Evolutionary conservation across 2,888 invertebrate genomes (phyloP).

Genomic region (Mayetiola destructor): DNA sequence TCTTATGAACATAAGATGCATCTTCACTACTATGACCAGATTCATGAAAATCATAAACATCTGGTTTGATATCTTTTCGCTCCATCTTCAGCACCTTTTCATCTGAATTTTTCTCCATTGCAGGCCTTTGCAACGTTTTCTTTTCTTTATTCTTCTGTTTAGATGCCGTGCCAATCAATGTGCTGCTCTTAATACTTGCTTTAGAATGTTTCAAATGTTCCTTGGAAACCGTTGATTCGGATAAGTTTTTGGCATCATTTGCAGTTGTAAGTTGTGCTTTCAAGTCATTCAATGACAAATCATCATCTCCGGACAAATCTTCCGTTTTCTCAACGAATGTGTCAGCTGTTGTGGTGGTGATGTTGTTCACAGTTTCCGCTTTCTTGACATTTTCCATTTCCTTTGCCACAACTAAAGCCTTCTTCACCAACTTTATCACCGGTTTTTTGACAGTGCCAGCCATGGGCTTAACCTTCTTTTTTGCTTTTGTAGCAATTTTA

Average conservation of each 20-base stretch:
- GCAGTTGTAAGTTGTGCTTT: conserved; percentile 2
- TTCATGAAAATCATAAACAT: conserved; percentile 16
- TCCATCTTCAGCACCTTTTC: background rate
- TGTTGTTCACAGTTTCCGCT: background rate
- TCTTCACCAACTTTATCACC: background rate
- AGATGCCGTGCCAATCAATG: background rate
- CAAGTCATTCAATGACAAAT: conserved; percentile 1
- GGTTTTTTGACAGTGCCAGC: background rate
- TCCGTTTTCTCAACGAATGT: background rate
- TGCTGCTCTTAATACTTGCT: conserved; percentile 3
- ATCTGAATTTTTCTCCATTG: background rate
- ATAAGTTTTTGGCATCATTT: background rate
- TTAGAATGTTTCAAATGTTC: conserved; percentile 4
- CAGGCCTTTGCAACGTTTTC: background rate
- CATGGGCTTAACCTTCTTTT: background rate
- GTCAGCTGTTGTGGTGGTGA: too few species aligned
- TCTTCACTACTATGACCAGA: conserved; percentile 9
- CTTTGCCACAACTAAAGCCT: background rate
- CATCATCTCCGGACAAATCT: background rate
- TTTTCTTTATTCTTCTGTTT: background rate
- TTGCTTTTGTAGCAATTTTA: background rate
- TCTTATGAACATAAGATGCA: conserved; percentile 9
- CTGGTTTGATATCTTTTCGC: too few species aligned
- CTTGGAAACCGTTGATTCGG: background rate
- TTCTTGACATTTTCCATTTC: background rate